phyloP scores from a whole-genome alignment of 2,888 invertebrate species.

The Melanchra persicariae region DNA sequence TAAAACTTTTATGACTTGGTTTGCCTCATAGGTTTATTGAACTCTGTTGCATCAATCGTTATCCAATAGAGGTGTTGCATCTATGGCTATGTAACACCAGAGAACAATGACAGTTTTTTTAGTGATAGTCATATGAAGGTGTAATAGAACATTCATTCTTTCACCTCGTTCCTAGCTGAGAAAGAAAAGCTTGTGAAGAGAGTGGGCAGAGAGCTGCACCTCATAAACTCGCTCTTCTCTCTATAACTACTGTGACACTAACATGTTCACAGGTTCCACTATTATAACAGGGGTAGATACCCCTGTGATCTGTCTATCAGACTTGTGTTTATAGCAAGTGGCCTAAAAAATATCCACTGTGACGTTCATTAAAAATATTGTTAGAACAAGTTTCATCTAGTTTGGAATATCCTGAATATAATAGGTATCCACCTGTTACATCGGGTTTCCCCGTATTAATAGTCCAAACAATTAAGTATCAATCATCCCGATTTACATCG shows the following conservation, averaged over 20 bases:
- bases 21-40: conserved; percentile 32
- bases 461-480: not conserved
- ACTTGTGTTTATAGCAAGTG: too few species aligned
- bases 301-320: too few species aligned
- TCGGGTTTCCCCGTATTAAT: not conserved
- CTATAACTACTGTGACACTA: too few species aligned
- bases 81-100: not conserved
- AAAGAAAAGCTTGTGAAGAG: not conserved
- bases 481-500: not conserved
- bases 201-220: too few species aligned
- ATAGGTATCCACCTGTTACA: not conserved
- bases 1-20: conserved; percentile 25
- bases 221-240: too few species aligned
- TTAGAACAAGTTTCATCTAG: not conserved
- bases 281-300: too few species aligned
- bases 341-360: too few species aligned
- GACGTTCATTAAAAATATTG: not conserved
- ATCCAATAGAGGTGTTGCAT: conserved; percentile 1
- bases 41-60: conserved; percentile 30
- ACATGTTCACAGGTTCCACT: too few species aligned
- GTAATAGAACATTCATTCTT: not conserved
- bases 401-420: not conserved
- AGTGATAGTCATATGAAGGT: not conserved
- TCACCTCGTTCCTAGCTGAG: not conserved
- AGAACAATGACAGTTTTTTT: conserved; percentile 5